A percentile compares a stretch with the other conserved stretches of the same genome.
Conservation (phyloP, 2,797 vertebrate genomes). For the Percopsis omiscomaycus region DNA sequence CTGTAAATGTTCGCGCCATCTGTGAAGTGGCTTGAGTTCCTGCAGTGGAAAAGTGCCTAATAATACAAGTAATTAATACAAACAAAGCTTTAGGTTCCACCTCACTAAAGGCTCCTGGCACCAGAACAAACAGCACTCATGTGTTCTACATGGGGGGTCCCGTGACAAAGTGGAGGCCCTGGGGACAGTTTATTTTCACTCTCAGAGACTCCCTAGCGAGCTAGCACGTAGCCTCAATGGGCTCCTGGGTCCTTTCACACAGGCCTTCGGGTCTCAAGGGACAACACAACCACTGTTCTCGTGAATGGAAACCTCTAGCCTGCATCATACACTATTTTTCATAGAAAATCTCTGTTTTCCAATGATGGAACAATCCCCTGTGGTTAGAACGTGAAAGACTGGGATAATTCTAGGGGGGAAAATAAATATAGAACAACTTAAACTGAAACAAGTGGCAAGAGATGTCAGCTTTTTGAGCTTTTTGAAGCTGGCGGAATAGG, state of each 20-base stretch:
- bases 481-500: conserved; percentile 8
- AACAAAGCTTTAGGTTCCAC: background rate
- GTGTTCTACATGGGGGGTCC: conserved; percentile 36
- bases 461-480: too few relatives aligned
- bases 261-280: conserved; percentile 11
- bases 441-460: too few relatives aligned
- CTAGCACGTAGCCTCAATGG: conserved; percentile 28
- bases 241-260: conserved; percentile 33
- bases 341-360: background rate
- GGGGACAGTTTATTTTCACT: conserved; percentile 44
- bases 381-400: background rate
- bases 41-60: too few relatives aligned
- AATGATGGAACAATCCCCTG: background rate
- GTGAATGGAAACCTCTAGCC: conserved; percentile 23
- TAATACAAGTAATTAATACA: too few relatives aligned
- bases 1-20: too few relatives aligned
- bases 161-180: conserved; percentile 11
- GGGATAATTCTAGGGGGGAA: conserved; percentile 19
- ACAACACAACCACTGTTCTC: conserved; percentile 14
- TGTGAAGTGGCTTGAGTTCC: too few relatives aligned
- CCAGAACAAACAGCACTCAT: background rate
- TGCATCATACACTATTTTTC: conserved; percentile 11
- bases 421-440: background rate
- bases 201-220: conserved; percentile 19
- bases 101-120: background rate